Base-by-base conservation (phyloP, 2,888 invertebrate genomes). In the Glyphotaelius pellucidus region DNA sequence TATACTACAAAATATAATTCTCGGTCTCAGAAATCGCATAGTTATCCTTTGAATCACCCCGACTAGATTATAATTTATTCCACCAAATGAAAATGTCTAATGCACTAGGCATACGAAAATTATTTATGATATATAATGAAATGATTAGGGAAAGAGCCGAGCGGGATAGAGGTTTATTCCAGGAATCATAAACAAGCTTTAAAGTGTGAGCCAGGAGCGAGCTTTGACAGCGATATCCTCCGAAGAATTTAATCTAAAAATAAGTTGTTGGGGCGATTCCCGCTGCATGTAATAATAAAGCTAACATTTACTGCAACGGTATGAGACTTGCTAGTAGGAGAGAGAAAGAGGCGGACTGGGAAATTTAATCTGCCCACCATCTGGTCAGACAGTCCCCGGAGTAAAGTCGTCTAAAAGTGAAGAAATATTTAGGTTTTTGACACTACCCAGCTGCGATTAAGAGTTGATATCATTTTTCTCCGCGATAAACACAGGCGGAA, bases 181-280 rank as follows among this genome's bases (percentile, higher is more conserved):
- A 67, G 25, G 67, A 67, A 81, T 81, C 32, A 81, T 32, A 81
- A 81, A 81, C 9, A 81, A 81, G 25, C 32, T 81, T 31, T 31
- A 32, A 15, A 81, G 32, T 15, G 32, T 7, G 32, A 81, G 67
- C 31, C 19, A 31, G 81, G 30, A 4, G 32, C 81, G 30, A 31
- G 81, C 31, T 32, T 81, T 81, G 81, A 81, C 32, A 15, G 31
- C 31, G 81, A 81, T 81, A 81, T 31, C 30, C 31, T 81, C 31
- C 31, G 81, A 32, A 32, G 81, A 31, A 81, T 81, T 81, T 81
- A 32, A 31, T 32, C 81, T 81, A 81, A 81, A 81, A 32, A 81
- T 81, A 81, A 81, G 2, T 81, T 25, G 81, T 32, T 14, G 30
- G 15, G 32, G 81, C 32, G 15, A 19, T 81, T 32, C 81, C 31